Percentiles rank a stretch among this genome's conserved stretches.
phyloP scores from a whole-genome alignment of 2,888 invertebrate species.

The Brachylomia viminalis region DNA sequence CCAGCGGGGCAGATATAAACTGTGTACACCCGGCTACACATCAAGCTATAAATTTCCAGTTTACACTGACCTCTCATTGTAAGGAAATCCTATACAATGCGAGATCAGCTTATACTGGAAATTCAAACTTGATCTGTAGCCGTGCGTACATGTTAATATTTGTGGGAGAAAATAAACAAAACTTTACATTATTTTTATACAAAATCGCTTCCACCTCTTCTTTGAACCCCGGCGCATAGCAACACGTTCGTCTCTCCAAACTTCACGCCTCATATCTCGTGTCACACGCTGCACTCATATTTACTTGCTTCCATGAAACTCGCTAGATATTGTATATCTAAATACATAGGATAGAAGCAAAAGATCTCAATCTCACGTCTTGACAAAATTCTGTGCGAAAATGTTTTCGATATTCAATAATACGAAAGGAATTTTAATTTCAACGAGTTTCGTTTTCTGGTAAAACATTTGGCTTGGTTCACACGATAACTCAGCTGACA shows the following conservation, averaged over 20 bases:
- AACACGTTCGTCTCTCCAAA: conserved; percentile 30
- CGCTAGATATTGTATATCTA: neutral
- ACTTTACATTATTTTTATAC: no score
- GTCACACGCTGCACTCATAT: conserved; percentile 15
- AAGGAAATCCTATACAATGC: no score
- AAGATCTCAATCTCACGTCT: neutral
- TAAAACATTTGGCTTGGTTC: conserved; percentile 4
- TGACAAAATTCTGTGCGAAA: neutral
- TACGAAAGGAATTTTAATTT: conserved; percentile 14
- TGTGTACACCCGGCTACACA: no score
- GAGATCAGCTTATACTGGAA: no score
- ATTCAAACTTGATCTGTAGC: no score
- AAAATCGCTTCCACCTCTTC: neutral
- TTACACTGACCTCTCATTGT: no score
- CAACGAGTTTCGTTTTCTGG: no score
- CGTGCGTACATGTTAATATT: no score
- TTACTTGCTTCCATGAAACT: conserved; percentile 22
- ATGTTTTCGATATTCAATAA: neutral
- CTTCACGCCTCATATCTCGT: conserved; percentile 9
- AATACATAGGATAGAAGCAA: conserved; percentile 1
- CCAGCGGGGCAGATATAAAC: no score
- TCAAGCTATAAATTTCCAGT: no score
- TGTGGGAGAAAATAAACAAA: no score
- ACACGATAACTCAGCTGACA: conserved; percentile 1
- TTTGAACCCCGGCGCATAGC: neutral